Evolutionary conservation across 2,888 invertebrate species (phyloP), one percentile per base, ranked within the genome.

Genomic region (Dexiosoma caninum): DNA sequence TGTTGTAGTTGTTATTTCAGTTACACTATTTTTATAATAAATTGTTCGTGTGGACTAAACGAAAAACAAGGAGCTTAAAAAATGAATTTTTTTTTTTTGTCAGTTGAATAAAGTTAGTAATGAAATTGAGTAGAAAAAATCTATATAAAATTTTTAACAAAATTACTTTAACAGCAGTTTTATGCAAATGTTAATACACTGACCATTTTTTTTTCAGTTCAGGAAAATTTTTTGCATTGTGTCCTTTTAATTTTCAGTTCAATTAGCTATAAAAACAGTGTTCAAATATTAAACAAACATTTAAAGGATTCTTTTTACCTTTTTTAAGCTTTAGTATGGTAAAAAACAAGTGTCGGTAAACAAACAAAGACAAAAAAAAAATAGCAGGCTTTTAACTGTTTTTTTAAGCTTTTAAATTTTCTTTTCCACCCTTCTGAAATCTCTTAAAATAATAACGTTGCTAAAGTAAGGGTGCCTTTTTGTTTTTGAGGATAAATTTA

Each of bases 211-310:
- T 57, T 5, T 37, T 44, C 62, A 42, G 8, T 19, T n/a, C n/a
- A n/a, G n/a, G n/a, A n/a, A n/a, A n/a, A 27, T 21, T 3, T 19
- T 6, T 8, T 23, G n/a, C 27, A 40, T 23, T 40, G 10, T 23
- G 32, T 42, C 57, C 12, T 23, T 77, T 81, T 69, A 77, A 81
- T 74, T 81, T 82, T 70, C 82, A 82, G 64, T 82, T 80, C 87
- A 87, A 87, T 87, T 87, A 87, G 86, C 83, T 85, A 82, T 83
- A 72, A 85, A 85, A 87, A 87, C 83, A 87, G 80, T 85, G 80
- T 83, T 83, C 74, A 83, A 82, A 83, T 83, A 62, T 78, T 79
- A 77, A 77, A 49, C 60, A 82, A 81, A 83, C 64, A 79, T 72
- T 69, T 49, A 67, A 71, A 67, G 19, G 42, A 30, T 35, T 57